phyloP scores from a whole-genome alignment of 2,797 vertebrate genomes.

The Chloroceryle amazona region DNA sequence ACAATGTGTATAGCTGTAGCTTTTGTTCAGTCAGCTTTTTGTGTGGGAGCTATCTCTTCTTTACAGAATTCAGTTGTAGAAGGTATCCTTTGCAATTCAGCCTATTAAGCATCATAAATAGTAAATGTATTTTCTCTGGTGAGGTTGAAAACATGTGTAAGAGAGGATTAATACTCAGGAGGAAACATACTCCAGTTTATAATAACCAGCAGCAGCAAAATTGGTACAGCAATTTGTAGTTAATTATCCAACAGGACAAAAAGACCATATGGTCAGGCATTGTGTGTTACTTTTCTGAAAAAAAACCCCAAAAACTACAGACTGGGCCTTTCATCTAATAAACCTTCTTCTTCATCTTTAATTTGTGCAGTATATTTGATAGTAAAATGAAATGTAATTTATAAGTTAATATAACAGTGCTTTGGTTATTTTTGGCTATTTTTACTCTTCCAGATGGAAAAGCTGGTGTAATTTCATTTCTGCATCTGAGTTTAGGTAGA shows the following conservation, averaged over 20 bases:
- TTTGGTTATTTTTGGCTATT: neutral
- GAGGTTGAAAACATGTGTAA: conserved; percentile 34
- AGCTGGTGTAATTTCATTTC: neutral
- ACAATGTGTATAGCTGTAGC: neutral
- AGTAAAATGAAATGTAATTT: conserved; percentile 1
- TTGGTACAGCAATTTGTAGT: conserved; percentile 51
- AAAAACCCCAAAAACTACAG: neutral
- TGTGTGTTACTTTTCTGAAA: conserved; percentile 27
- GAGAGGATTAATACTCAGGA: conserved; percentile 26
- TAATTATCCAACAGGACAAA: conserved; percentile 62
- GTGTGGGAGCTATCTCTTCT: neutral
- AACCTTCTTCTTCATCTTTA: conserved; percentile 23
- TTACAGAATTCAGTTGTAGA: neutral
- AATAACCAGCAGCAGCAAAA: conserved; percentile 64
- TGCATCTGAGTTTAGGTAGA: conserved; percentile 6
- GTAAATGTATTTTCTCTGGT: conserved; percentile 8
- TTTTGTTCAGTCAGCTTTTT: conserved; percentile 21
- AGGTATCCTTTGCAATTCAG: neutral
- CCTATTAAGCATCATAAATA: neutral
- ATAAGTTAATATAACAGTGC: conserved; percentile 22
- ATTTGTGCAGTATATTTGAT: conserved; percentile 47
- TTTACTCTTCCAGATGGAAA: conserved; percentile 34
- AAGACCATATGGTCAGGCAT: conserved; percentile 48
- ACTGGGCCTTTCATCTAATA: conserved; percentile 23
- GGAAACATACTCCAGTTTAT: conserved; percentile 48